These are phyloP conservation scores for Mythimna vitellina DNA, from an alignment of 2,888 invertebrate genomes.

Conservation along the genomic window DNA sequence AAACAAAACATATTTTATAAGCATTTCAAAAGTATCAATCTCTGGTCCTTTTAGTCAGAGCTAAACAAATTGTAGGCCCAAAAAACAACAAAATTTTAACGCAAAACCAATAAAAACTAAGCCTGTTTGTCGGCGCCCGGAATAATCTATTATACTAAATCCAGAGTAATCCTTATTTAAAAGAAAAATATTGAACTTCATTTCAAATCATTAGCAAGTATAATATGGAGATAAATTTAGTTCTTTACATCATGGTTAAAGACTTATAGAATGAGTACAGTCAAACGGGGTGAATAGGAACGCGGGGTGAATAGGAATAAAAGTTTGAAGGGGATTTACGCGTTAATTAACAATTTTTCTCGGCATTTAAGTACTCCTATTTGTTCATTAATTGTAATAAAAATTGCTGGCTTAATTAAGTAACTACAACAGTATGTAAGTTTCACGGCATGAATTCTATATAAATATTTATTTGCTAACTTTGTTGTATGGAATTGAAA, in stretches of 20 bases:
- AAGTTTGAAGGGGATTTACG: too few relatives aligned
- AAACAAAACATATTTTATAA: neutral
- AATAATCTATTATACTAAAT: constrained; percentile 51
- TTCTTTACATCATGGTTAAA: constrained; percentile 20
- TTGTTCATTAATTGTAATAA: too few relatives aligned
- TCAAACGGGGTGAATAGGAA: too few relatives aligned
- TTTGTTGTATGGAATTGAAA: constrained; percentile 43
- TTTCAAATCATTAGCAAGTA: constrained; percentile 51
- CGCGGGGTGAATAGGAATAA: too few relatives aligned
- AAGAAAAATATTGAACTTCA: constrained; percentile 39
- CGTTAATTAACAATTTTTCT: too few relatives aligned
- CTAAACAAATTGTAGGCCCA: neutral
- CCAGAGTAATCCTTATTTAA: constrained; percentile 51
- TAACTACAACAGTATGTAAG: constrained; percentile 15
- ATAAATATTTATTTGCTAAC: constrained; percentile 37
- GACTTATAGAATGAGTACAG: constrained; percentile 8
- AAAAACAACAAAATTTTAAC: constrained; percentile 28
- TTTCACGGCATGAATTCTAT: constrained; percentile 14
- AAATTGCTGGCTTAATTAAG: constrained; percentile 32
- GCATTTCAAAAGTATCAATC: neutral
- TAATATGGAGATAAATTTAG: constrained; percentile 34
- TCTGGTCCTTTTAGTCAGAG: neutral
- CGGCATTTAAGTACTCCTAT: too few relatives aligned
- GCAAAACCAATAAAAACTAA: constrained; percentile 48
- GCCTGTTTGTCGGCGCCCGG: constrained; percentile 30